Evolutionary conservation across 2,113 vertebrate genomes (phyloP).

Genomic region (Eurypyga helias): DNA sequence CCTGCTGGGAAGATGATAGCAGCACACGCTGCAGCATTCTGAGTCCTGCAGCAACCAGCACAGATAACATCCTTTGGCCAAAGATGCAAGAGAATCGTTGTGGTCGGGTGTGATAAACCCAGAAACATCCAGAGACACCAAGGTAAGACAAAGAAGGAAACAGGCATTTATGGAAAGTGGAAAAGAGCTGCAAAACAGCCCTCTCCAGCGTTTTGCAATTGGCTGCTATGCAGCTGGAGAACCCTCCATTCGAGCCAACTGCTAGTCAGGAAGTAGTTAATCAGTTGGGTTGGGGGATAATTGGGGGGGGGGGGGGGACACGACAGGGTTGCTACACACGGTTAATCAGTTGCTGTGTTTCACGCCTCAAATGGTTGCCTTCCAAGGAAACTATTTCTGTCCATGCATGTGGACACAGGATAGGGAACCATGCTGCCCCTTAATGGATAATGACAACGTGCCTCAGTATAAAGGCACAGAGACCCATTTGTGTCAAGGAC

Average conservation of each 20-base stretch:
- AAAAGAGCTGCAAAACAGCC: not conserved
- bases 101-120: not conserved
- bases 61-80: not conserved
- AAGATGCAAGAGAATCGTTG: not conserved
- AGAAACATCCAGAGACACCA: not conserved
- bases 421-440: not conserved
- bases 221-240: not conserved
- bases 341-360: not conserved
- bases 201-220: not conserved
- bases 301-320: not conserved
- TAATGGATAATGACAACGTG: not conserved
- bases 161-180: not conserved
- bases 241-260: not conserved
- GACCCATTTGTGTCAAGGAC: not conserved
- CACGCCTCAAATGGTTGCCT: not conserved
- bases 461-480: not conserved
- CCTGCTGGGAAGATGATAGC: not conserved
- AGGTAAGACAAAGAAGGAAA: not conserved
- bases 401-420: not conserved
- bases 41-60: not conserved
- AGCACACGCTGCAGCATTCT: not conserved
- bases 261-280: not conserved
- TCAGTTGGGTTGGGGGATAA: not conserved
- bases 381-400: not conserved
- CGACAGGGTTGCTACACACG: rapidly evolving